Base-by-base conservation (phyloP, 2,888 invertebrate genomes). In the Hydropsyche betteni region DNA sequence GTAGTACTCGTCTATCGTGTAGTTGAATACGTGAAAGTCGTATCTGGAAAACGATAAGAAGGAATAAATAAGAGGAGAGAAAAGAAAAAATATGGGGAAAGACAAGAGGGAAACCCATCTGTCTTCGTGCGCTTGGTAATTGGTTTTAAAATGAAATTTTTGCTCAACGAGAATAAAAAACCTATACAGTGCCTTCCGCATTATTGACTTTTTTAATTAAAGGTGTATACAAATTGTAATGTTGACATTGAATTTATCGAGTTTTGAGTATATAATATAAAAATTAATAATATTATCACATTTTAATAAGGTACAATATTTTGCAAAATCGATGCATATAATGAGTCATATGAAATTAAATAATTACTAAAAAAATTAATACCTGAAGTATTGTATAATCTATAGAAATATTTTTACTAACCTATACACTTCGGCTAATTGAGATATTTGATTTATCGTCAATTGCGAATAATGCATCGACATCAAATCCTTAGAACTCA, bases 1-100 rank as follows among this genome's bases (percentile, higher is more conserved):
- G 68, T 87, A 78, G 79, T 86, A 87, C 53, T 85, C 84, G 5
- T 83, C 83, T 52, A 85, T 82, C 16, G 92, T 91, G 83, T 96
- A 97, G 82, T 93, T 94, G 86, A 97, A 97, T 79, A 97, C 87
- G 83, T 92, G 90, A 84, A 96, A 96, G 84, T 97, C 97, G 82
- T 93, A 90, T 84, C 94, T 94, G 88, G 38, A 88, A 80, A 70
- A 80, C 80, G 78, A 69, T 77, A 80, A 81, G 80, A 80, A 71
- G 78, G 77, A 71, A 75, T 69, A n/a, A 36, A 12, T 16, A 24
- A 64, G 4, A 14, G 55, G 8, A 55, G 4, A 55, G 24, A 58
- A 44, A 6, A 16, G 75, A 68, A 58, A 24, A n/a, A 69, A 58
- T 24, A 58, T 16, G 8, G 58, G 58, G 24, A 72, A n/a, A 12